A percentile compares a stretch with the other conserved stretches of the same genome.
These are phyloP conservation scores for Argynnis bischoffii DNA, from an alignment of 2,888 invertebrate genomes.

Conservation along the genomic window DNA sequence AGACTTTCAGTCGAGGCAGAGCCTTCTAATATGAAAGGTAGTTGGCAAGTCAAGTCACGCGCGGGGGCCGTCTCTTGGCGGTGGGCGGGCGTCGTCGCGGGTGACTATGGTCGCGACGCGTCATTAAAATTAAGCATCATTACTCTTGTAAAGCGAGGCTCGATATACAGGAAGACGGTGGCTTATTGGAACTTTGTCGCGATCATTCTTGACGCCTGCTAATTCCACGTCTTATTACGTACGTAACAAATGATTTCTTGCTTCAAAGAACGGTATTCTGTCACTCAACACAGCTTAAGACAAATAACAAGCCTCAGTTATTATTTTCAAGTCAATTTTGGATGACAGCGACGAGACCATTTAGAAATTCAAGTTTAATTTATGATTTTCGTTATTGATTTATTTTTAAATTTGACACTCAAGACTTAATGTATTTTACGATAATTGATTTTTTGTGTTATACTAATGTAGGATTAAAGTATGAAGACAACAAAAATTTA, in stretches of 20 bases:
- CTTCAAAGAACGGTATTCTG: constrained; percentile 43
- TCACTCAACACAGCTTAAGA: constrained; percentile 21
- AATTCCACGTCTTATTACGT: constrained; percentile 74
- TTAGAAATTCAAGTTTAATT: too few species aligned
- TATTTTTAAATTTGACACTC: too few species aligned
- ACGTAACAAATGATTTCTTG: constrained; percentile 69
- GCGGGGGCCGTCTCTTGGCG: constrained; percentile 48
- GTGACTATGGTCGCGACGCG: constrained; percentile 68
- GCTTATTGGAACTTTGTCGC: constrained; percentile 76
- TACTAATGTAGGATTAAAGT: not conserved
- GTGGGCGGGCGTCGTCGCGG: constrained; percentile 50
- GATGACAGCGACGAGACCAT: not conserved
- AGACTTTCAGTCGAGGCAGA: constrained; percentile 73
- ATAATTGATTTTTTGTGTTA: too few species aligned
- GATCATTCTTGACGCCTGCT: constrained; percentile 63
- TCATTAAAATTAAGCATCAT: constrained; percentile 82
- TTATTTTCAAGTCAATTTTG: not conserved
- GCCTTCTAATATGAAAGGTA: constrained; percentile 73
- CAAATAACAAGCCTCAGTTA: constrained; percentile 1
- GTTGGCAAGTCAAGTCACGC: constrained; percentile 70
- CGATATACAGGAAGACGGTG: constrained; percentile 63
- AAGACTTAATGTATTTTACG: too few species aligned
- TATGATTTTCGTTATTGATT: too few species aligned
- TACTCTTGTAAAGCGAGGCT: constrained; percentile 77
- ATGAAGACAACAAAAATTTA: not conserved